Evolutionary conservation across 2,797 vertebrate species (phyloP).

Genomic region (Melopsittacus undulatus): DNA sequence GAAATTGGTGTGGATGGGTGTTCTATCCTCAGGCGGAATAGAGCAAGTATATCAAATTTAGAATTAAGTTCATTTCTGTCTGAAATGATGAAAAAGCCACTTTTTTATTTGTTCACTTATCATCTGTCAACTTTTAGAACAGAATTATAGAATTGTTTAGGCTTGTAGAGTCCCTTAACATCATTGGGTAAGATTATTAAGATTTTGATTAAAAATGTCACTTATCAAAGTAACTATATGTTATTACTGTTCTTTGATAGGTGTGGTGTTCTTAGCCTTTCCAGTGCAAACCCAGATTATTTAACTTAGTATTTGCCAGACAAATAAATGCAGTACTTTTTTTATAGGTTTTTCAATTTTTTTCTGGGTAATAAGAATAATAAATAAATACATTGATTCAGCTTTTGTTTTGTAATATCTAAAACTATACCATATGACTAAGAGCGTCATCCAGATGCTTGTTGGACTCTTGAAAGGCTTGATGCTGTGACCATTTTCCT

Average conservation of each 20-base stretch:
- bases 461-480: not conserved
- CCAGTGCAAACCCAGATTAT: not conserved
- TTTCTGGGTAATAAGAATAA: not conserved
- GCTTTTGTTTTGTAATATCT: not conserved
- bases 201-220: not conserved
- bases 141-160: not conserved
- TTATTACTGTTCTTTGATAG: not conserved
- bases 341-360: not conserved
- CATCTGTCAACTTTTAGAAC: not conserved
- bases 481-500: accelerated
- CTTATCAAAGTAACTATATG: not conserved
- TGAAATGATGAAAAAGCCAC: not conserved
- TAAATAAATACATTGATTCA: not conserved
- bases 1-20: too few relatives aligned
- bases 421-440: not conserved
- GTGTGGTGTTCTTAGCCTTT: not conserved
- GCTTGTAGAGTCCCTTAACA: not conserved
- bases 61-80: not conserved
- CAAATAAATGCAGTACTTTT: not conserved
- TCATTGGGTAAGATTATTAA: not conserved
- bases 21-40: too few relatives aligned
- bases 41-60: not conserved
- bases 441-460: not conserved
- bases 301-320: not conserved
- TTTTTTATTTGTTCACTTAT: not conserved